A percentile compares a stretch with the other conserved stretches of the same genome.
These are phyloP conservation scores for Pandion haliaetus DNA, from an alignment of 2,113 vertebrate genomes.

Conservation along the genomic window DNA sequence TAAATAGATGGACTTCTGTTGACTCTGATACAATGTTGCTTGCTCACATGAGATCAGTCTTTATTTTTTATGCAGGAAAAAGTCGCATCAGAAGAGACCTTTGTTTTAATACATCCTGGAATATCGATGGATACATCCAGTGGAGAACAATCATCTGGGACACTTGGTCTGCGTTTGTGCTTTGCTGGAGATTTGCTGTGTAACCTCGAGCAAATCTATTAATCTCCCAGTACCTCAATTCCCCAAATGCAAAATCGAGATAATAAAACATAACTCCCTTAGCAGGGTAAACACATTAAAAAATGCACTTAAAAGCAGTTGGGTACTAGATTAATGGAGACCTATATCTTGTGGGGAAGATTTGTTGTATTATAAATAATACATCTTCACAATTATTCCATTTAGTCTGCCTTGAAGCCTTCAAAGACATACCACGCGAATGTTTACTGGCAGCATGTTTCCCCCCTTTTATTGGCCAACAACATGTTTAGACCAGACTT, in stretches of 20 bases:
- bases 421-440: constrained; percentile 70
- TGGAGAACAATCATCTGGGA: constrained; percentile 41
- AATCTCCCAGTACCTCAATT: constrained; percentile 64
- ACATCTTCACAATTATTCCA: constrained; percentile 65
- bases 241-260: constrained; percentile 65
- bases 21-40: background rate
- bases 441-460: constrained; percentile 66
- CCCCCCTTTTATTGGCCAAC: constrained; percentile 62
- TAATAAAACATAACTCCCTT: constrained; percentile 67
- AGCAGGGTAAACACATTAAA: constrained; percentile 65
- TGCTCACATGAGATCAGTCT: background rate
- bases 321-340: constrained; percentile 66
- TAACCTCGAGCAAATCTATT: constrained; percentile 67
- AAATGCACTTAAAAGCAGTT: constrained; percentile 65
- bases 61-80: background rate
- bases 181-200: constrained; percentile 56
- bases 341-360: constrained; percentile 68
- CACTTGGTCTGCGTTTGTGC: constrained; percentile 37
- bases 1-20: constrained; percentile 26
- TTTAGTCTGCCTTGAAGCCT: constrained; percentile 69
- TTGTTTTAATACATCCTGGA: constrained; percentile 50
- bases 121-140: constrained; percentile 41
- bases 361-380: constrained; percentile 68
- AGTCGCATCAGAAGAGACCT: constrained; percentile 6
- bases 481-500: constrained; percentile 69